Evolutionary conservation across 2,113 vertebrate species (phyloP), one percentile per base, ranked within the genome.

Genomic region (Syngnathus scovelli): DNA sequence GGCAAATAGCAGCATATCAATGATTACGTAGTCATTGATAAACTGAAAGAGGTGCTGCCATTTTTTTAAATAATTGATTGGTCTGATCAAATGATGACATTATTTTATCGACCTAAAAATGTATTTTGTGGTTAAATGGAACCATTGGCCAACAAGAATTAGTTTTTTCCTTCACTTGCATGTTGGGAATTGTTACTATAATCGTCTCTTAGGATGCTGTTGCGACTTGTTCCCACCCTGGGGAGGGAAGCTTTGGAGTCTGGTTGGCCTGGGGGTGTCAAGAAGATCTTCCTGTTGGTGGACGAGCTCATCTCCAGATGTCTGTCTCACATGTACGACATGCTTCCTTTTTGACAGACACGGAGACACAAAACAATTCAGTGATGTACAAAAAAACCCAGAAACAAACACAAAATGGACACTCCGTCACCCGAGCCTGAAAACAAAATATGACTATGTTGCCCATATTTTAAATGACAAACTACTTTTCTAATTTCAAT

Each of bases 161-260:
- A 7, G 56, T 18, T 7, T 9, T 43, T 43, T 33, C 33, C 33
- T 37, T 33, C 8, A 55, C 11, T 23, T 19, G 55, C 43, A 65
- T 58, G 51, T 36, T 51, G 52, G 64, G 1, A 48, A 60, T 21
- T 9, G 10, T 76, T 48, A 9, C 66, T 43, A 59, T 11, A 9
- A 74, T 84, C 81, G 85, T 84, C 85, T 82, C 54, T 80, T 77
- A 80, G 68, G 87, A 86, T 76, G 81, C 67, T 64, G 82, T 79
- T 60, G 4, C 66, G 48, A 86, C 87, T 81, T 79, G 87, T 75
- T 78, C 71, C 36, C 66, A 76, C 65, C 74, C 60, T 67, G 69
- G 55, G 48, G 37, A 59, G 62, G 70, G 61, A 63, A 65, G 73
- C 83, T 79, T 72, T 73, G 76, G 70, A 71, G 70, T 62, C 64